Evolutionary conservation across 1,140 invertebrate species (phyloP), one percentile per base, ranked within the genome.

Genomic region (Goniozus legneri): DNA sequence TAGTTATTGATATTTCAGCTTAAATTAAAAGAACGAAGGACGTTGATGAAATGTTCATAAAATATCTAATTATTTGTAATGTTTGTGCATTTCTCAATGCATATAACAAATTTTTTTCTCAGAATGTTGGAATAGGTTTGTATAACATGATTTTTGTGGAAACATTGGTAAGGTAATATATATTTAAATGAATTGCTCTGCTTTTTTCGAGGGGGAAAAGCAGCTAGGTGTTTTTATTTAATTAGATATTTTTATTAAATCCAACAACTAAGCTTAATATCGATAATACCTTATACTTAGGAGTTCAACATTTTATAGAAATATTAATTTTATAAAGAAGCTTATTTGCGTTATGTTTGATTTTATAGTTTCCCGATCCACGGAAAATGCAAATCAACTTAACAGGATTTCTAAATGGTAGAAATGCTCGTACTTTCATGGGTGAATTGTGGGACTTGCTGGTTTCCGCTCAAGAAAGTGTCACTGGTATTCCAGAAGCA

Each of bases 351-450:
- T 47, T 38, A 44, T 12, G 16, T 24, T 6, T n/a, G n/a, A 22
- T 71, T 78, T 79, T 79, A 69, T 75, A 88, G 86, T 89, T 84
- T 79, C 93, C 96, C 15, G 95, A 98, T 80, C 95, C 95, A 30
- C 94, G 95, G 73, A 92, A 96, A 74, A 98, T 99, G 87, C 97
- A 99, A 82, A 99, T 99, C 62, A 99, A 98, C 77, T 78, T 99
- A 64, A 99, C 97, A 27, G 97, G 97, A 8, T 99, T 99, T 76
- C 77, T 99, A 19, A 98, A 99, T 76, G 95, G 94, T 2, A 95
- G 94, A 75, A 97, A 98, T 80, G 95, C 97, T 8, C 83, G 96
- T 34, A 86, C 93, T 50, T 99, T 99, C 72, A 96, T 98, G 88
- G 88, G 87, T 1, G 95, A 99, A 69, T 76, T 99, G 32, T 99